A percentile compares a stretch with the other conserved stretches of the same genome.
Evolutionary conservation across 2,888 invertebrate species (phyloP).

Genomic region (Chrysodeixis includens): DNA sequence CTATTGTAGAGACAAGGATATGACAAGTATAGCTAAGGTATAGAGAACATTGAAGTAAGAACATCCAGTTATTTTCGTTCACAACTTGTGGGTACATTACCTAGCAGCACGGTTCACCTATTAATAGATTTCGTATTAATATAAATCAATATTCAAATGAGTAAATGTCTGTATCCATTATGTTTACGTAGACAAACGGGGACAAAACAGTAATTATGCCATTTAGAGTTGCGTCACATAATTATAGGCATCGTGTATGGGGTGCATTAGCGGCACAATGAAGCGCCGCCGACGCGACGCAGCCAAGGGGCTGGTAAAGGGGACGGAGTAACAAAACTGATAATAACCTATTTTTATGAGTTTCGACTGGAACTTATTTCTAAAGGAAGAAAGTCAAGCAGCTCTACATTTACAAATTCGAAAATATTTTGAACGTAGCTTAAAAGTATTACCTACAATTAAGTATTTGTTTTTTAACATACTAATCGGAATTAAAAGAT

Average conservation of each 20-base stretch:
- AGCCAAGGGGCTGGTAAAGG: constrained; percentile 40
- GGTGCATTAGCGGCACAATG: constrained; percentile 83
- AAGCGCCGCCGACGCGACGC: constrained; percentile 59
- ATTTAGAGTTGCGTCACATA: constrained; percentile 83
- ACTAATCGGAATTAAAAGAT: not conserved
- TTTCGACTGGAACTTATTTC: not conserved
- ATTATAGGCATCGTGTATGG: constrained; percentile 77
- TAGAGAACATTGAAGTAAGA: too few species aligned
- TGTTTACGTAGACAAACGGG: constrained; percentile 70
- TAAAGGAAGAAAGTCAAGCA: not conserved
- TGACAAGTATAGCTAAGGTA: not conserved
- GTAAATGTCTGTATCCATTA: constrained; percentile 77
- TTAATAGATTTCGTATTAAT: not conserved
- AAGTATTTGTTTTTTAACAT: not conserved
- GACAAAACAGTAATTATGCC: constrained; percentile 84
- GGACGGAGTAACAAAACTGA: constrained; percentile 61
- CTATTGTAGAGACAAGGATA: constrained; percentile 16
- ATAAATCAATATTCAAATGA: constrained; percentile 35
- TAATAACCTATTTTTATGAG: constrained; percentile 54
- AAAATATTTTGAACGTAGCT: not conserved
- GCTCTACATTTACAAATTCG: not conserved
- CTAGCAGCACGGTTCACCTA: not conserved
- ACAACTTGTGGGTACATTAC: not conserved
- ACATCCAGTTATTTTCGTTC: not conserved
- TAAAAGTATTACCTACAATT: not conserved